Evolutionary conservation across 2,113 vertebrate species (phyloP).

Genomic region (Chloebia gouldiae): DNA sequence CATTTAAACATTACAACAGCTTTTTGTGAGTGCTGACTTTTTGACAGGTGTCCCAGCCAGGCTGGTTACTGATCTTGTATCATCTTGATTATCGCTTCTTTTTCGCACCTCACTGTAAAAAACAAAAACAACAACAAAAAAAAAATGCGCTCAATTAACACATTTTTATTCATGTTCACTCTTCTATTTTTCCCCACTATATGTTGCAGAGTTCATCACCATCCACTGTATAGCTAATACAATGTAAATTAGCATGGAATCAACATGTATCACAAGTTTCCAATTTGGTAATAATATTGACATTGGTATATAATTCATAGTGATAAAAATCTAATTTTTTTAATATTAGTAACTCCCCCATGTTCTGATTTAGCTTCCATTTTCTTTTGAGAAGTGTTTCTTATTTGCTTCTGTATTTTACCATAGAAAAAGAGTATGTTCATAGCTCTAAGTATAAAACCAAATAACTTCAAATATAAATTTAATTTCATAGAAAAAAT

Average conservation of each 20-base stretch:
- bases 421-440: not conserved
- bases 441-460: not conserved
- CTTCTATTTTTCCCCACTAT: not conserved
- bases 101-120: constrained; percentile 85
- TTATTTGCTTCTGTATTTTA: not conserved
- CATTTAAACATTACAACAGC: constrained; percentile 81
- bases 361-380: not conserved
- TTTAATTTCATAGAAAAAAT: not conserved
- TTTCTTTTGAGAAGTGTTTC: not conserved
- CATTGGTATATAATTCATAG: not conserved
- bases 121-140: not conserved
- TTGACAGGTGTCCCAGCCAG: constrained; percentile 71
- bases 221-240: not conserved
- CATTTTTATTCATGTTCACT: not conserved
- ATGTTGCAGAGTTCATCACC: not conserved
- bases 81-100: constrained; percentile 71
- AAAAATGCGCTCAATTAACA: not conserved
- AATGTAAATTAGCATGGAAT: not conserved
- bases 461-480: not conserved
- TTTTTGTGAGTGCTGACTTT: constrained; percentile 77
- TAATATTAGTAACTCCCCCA: not conserved
- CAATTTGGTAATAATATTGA: not conserved
- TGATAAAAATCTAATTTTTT: not conserved
- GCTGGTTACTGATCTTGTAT: constrained; percentile 75
- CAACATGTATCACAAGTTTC: not conserved